Base-by-base conservation (phyloP, 2,888 invertebrate species). In the Acanthacorydalis orientalis region DNA sequence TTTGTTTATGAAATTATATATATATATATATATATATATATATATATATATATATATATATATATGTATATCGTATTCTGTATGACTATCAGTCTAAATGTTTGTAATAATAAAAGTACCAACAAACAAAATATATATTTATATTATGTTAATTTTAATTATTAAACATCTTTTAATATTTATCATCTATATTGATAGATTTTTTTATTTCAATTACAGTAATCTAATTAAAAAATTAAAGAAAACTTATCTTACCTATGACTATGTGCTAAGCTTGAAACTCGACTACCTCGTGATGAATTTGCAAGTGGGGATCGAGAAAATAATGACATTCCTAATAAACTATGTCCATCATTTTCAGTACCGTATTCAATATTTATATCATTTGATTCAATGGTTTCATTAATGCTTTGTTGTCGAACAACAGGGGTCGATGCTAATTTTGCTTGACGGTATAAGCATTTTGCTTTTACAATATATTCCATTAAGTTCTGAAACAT, bases 401-500 rank as follows among this genome's bases (percentile, higher is more conserved):
- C 55, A 2, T 53, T 56, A 48, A 57, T 58, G 50, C 59, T 60
- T 55, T 58, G 37, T 48, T 52, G 47, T 40, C 52, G 48, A 16
- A 49, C 51, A 47, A 50, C 50, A 15, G 50, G 48, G 34, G 49
- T 60, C 52, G 55, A 60, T 3, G 61, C 68, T 53, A 69, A 69
- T 58, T 74, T 76, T 42, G 77, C 72, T 59, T 76, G 72, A 50
- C 70, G 66, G 61, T 78, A 83, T n/a, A 82, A 70, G 53, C 78
- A 70, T 64, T 81, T 83, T 1, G 89, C 87, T 60, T 85, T 83
- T 49, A 73, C 71, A 33, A 89, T 67, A 51, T 81, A 78, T 39
- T 79, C 78, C 51, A 80, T 74, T 85, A 86, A 88, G 43, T 70
- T 69, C 75, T 80, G 59, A 12, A 38, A 37, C 6, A 37, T 8